Conservation (phyloP, 2,888 invertebrate genomes). For the Volucella inanis region DNA sequence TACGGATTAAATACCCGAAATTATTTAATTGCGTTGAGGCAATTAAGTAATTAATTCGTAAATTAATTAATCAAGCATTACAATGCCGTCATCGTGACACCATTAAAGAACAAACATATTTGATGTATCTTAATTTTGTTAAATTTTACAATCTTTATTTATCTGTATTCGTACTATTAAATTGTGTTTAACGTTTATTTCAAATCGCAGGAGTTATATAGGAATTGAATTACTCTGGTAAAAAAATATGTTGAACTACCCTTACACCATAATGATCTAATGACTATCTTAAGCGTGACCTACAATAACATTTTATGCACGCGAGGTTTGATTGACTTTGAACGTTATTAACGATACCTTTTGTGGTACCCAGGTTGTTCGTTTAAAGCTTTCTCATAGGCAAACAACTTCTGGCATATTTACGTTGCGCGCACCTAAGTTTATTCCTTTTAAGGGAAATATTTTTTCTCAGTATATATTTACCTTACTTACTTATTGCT, state of each 20-base stretch:
- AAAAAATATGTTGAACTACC: background rate
- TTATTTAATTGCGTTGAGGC: too few species aligned
- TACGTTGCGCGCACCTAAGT: constrained; percentile 40
- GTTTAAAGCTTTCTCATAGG: constrained; percentile 42
- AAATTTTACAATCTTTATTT: too few species aligned
- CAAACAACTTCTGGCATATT: constrained; percentile 59
- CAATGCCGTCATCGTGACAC: too few species aligned
- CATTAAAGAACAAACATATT: too few species aligned
- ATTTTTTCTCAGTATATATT: constrained; percentile 36
- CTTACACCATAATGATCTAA: too few species aligned
- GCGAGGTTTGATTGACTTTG: constrained; percentile 60
- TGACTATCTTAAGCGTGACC: constrained; percentile 39
- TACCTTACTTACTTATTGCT: constrained; percentile 40
- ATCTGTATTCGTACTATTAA: too few species aligned
- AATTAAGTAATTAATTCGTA: too few species aligned
- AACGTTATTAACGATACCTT: constrained; percentile 59
- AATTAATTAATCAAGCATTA: too few species aligned
- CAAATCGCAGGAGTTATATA: too few species aligned
- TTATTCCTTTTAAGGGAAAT: constrained; percentile 34
- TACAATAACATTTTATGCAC: constrained; percentile 55
- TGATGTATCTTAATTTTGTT: too few species aligned
- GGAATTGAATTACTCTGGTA: background rate
- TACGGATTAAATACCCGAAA: too few species aligned
- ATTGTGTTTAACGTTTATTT: too few species aligned
- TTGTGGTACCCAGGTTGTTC: constrained; percentile 21